phyloP scores from a whole-genome alignment of 2,888 invertebrate genomes.

The Hypomecis punctinalis region DNA sequence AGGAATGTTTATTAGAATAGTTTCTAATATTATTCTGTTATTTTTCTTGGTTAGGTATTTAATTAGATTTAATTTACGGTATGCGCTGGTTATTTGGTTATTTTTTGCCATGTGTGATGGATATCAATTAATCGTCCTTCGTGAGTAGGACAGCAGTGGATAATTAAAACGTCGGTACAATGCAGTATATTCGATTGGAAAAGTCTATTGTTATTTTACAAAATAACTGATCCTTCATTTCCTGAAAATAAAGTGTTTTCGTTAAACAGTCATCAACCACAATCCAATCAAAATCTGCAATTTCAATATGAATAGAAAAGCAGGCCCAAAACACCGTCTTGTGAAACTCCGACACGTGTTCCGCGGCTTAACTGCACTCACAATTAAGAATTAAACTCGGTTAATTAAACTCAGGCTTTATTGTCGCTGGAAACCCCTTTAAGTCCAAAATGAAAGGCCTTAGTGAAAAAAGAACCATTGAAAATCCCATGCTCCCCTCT shows the following conservation, averaged over 20 bases:
- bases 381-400: conserved; percentile 83
- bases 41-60: conserved; percentile 16
- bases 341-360: conserved; percentile 79
- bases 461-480: conserved; percentile 72
- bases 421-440: conserved; percentile 79
- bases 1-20: conserved; percentile 9
- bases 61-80: neutral
- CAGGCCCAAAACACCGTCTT: conserved; percentile 60
- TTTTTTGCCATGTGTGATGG: too few species aligned
- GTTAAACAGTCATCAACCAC: conserved; percentile 13
- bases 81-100: too few species aligned
- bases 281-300: conserved; percentile 43
- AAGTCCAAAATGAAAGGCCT: conserved; percentile 74
- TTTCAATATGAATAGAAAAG: conserved; percentile 72
- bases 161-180: too few species aligned
- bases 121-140: too few species aligned
- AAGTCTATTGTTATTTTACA: neutral
- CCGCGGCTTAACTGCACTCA: conserved; percentile 79
- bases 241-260: conserved; percentile 9
- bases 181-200: too few species aligned
- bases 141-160: too few species aligned
- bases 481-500: conserved; percentile 55
- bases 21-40: too few species aligned
- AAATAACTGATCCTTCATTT: neutral
- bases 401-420: conserved; percentile 81